Evolutionary conservation across 1,140 invertebrate species (phyloP).

Genomic region (Apocrypta bakeri): DNA sequence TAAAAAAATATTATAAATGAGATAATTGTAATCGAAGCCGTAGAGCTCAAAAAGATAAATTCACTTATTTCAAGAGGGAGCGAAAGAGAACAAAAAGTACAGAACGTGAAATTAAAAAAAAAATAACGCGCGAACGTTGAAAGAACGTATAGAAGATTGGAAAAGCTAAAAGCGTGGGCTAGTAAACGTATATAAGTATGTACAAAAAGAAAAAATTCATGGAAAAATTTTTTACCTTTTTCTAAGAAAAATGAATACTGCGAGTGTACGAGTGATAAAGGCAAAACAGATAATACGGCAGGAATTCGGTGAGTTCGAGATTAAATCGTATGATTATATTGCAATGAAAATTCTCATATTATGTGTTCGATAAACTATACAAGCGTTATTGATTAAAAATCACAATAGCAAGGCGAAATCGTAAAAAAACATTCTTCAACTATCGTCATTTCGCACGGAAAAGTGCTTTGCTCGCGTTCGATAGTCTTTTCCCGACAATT

Average conservation of each 20-base stretch:
- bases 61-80: neutral
- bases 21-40: slow-evolving; percentile 13
- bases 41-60: slow-evolving; percentile 5
- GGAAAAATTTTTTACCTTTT: slow-evolving; percentile 48
- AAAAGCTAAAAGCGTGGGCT: neutral
- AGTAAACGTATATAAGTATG: slow-evolving; percentile 9
- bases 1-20: slow-evolving; percentile 18
- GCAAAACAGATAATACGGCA: neutral
- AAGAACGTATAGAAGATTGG: neutral
- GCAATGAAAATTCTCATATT: slow-evolving; percentile 5
- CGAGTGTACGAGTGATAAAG: neutral
- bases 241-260: slow-evolving; percentile 29
- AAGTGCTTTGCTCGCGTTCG: slow-evolving; percentile 41
- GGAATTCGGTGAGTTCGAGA: slow-evolving; percentile 19
- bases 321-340: neutral
- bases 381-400: neutral
- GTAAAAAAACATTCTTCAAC: neutral
- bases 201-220: slow-evolving; percentile 35
- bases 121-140: slow-evolving; percentile 10
- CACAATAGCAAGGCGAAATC: neutral
- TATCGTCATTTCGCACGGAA: slow-evolving; percentile 9
- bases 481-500: slow-evolving; percentile 8
- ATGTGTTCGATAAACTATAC: slow-evolving; percentile 25
- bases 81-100: neutral
- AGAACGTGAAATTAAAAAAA: neutral